These are phyloP conservation scores for Chascanopsetta lugubris DNA, from an alignment of 2,113 vertebrate species.

Conservation along the genomic window DNA sequence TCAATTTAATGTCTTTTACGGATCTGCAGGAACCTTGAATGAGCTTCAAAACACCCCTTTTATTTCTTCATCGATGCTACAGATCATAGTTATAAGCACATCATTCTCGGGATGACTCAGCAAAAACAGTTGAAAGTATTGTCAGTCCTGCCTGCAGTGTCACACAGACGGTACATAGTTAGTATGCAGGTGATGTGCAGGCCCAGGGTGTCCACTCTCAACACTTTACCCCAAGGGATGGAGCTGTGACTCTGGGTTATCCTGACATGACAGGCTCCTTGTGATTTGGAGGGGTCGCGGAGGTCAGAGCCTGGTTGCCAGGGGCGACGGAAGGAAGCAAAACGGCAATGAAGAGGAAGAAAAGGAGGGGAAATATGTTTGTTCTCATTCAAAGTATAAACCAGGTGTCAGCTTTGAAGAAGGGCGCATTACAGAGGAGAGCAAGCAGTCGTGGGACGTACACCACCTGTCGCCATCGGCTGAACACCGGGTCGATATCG, in stretches of 20 bases:
- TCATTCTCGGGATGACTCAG: no score
- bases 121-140: no score
- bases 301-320: slow-evolving; percentile 40
- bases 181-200: slow-evolving; percentile 35
- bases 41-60: no score
- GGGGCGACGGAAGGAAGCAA: not conserved
- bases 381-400: not conserved
- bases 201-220: slow-evolving; percentile 28
- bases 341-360: not conserved
- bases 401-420: not conserved
- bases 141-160: slow-evolving; percentile 3
- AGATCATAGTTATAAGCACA: no score
- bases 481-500: no score
- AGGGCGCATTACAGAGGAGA: no score
- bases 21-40: no score
- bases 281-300: slow-evolving; percentile 33
- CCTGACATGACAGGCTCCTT: slow-evolving; percentile 41
- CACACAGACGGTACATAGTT: slow-evolving; percentile 26
- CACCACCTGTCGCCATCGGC: no score
- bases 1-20: no score
- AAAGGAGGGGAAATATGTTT: slow-evolving; percentile 7
- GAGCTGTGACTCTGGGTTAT: slow-evolving; percentile 34
- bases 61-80: no score
- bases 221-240: slow-evolving; percentile 33
- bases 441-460: no score